Conservation (phyloP, 1,140 invertebrate species). For the Teleogryllus occipitalis region DNA sequence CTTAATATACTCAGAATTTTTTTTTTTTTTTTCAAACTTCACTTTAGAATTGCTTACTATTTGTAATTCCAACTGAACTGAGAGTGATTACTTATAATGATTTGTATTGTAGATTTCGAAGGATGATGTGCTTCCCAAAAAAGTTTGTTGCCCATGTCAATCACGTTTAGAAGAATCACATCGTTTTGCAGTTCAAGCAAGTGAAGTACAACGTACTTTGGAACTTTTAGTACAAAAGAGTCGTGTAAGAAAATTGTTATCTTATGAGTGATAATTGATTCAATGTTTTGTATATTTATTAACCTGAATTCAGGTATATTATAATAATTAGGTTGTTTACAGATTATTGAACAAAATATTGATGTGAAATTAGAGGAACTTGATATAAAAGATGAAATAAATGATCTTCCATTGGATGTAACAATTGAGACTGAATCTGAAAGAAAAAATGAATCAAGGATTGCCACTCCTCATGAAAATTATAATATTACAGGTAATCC, state of each 20-base stretch:
- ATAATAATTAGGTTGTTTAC: neutral
- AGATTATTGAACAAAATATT: constrained; percentile 1
- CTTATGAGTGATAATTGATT: neutral
- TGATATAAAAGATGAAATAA: constrained; percentile 24
- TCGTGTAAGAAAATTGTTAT: neutral
- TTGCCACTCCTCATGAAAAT: neutral
- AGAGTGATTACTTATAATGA: neutral
- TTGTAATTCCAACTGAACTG: neutral
- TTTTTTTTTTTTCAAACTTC: neutral
- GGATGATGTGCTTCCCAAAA: constrained; percentile 21
- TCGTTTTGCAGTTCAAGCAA: constrained; percentile 15
- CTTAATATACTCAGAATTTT: neutral
- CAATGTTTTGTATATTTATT: neutral
- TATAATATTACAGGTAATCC: constrained; percentile 11
- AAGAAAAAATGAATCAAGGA: constrained; percentile 15
- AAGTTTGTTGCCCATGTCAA: constrained; percentile 17
- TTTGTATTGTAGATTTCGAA: constrained; percentile 16
- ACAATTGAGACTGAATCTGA: constrained; percentile 15
- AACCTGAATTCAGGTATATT: neutral
- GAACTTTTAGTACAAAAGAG: constrained; percentile 16
- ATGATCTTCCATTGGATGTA: constrained; percentile 23
- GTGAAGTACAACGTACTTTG: constrained; percentile 17
- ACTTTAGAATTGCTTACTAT: neutral
- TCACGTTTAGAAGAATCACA: constrained; percentile 18
- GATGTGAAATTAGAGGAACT: constrained; percentile 14